Evolutionary conservation across 2,113 vertebrate species (phyloP), one percentile per base, ranked within the genome.

Genomic region (Gymnocephalus cernua): DNA sequence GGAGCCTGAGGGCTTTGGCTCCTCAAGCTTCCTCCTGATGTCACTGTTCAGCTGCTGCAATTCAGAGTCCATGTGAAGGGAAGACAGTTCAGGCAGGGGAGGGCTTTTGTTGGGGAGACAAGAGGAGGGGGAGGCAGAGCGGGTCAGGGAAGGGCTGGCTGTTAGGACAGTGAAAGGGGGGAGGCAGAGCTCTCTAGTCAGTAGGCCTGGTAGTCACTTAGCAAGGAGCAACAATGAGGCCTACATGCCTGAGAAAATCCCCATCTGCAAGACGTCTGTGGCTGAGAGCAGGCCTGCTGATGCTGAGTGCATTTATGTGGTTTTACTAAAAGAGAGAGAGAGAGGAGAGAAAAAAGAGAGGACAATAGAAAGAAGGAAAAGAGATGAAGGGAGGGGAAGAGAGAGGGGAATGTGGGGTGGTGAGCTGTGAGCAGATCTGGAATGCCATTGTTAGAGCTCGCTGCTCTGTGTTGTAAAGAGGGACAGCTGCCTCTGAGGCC

Each of bases 21-120:
- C 70, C 76, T 77, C 85, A 65, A 65, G 70, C 80, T 85, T 87
- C 88, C 78, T 84, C 74, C 77, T 89, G 90, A 93, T 91, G 89
- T 94, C 90, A 86, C 79, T 3, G 50, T 90, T 92, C 92, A 93
- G 93, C 93, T 94, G 93, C 94, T 93, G 86, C 79, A 70, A 70
- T 86, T 91, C 83, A 90, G 77, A 63, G 76, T 73, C 48, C 79
- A 38, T 87, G 68, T 61, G 75, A 59, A 83, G 82, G 81, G 79
- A 77, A 69, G 58, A 50, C 74, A 35, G 74, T 54, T 21, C 59
- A 50, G 69, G n/a, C 57, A 77, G 77, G 71, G 76, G 73, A 25
- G 48, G 83, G 64, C 51, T 68, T 67, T 15, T 35, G 47, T 21
- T 51, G 35, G 25, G 62, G 56, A 77, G 63, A 63, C 32, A 27